Conservation (phyloP, 2,797 vertebrate genomes). For the Masticophis lateralis region DNA sequence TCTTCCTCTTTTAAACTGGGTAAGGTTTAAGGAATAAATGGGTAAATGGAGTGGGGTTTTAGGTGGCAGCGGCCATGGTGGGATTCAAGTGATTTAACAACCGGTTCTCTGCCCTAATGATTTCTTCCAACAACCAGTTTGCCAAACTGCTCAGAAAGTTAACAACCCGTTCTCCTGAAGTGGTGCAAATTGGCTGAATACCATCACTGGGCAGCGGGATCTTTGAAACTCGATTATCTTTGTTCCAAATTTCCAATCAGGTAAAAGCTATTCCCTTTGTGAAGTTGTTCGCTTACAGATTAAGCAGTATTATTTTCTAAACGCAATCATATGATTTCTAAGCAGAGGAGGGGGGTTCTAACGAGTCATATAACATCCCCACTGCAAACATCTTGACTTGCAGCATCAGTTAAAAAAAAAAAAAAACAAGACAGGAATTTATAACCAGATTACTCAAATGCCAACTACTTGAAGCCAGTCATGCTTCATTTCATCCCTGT, state of each 20-base stretch:
- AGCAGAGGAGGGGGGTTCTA: not conserved
- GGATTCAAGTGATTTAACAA: too few species aligned
- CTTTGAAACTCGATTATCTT: not conserved
- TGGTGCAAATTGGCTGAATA: too few species aligned
- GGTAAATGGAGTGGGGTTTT: not conserved
- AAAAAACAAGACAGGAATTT: not conserved
- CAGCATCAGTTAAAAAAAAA: not conserved
- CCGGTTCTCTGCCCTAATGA: too few species aligned
- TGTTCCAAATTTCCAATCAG: not conserved
- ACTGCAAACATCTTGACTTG: not conserved
- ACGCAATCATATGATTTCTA: not conserved
- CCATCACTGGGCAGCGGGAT: not conserved
- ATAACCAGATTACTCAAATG: conserved; percentile 20
- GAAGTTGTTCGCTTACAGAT: conserved; percentile 3
- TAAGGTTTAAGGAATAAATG: not conserved
- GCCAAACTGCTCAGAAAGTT: too few species aligned
- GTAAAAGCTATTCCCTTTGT: not conserved
- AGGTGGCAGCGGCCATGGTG: not conserved
- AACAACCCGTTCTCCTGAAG: too few species aligned
- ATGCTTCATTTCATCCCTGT: conserved; percentile 1
- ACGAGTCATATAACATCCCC: not conserved
- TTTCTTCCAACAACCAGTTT: too few species aligned
- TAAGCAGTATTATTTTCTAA: not conserved
- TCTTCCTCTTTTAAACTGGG: not conserved
- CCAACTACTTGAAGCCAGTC: not conserved